Evolutionary conservation across 2,113 vertebrate species (phyloP), one percentile per base, ranked within the genome.

Genomic region (Edolisoma coerulescens): DNA sequence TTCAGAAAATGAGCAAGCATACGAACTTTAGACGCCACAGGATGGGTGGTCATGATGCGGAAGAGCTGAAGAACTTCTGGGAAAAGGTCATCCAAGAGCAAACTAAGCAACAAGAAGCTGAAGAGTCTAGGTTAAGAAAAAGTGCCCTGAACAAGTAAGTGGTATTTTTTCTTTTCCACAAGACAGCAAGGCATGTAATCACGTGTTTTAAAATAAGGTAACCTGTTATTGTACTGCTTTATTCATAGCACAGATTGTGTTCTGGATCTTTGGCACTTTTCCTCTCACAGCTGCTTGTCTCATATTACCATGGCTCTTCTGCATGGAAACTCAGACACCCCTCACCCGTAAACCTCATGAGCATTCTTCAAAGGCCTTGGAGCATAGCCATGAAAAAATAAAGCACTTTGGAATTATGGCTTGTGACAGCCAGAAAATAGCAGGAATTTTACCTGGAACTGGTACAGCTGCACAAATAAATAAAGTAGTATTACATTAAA

Each of bases 141-240:
- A 98, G 97, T 3, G 91, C 94, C 35, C 89, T 97, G 65, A 96
- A 93, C 50, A 98, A 97, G 97, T 98, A 93, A 96, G 97, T 85
- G n/a, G 5, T 63, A 63, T 57, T 87, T 73, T 95, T 77, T 16
- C 18, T 89, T 65, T 83, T 56, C 19, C 47, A 65, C 47, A 47
- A 74, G 30, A 83, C 15, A 74, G n/a, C 39, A 67, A 67, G 14
- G 37, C 70, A 59, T 69, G 57, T 65, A 28, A 95, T 82, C 88
- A 90, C 10, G 0, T 90, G 87, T 33, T 81, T 93, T 76, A 90
- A 92, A 95, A 88, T 82, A 93, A 87, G 81, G 80, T 88, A 95
- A 90, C 82, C 54, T 8, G 4, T 89, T 96, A 96, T 88, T 96
- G 92, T 94, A 47, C 83, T 95, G 88, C 11, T 94, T 95, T 97